These are phyloP conservation scores for Sminthurinus aureus DNA, from an alignment of 2,888 invertebrate genomes.

Conservation along the genomic window DNA sequence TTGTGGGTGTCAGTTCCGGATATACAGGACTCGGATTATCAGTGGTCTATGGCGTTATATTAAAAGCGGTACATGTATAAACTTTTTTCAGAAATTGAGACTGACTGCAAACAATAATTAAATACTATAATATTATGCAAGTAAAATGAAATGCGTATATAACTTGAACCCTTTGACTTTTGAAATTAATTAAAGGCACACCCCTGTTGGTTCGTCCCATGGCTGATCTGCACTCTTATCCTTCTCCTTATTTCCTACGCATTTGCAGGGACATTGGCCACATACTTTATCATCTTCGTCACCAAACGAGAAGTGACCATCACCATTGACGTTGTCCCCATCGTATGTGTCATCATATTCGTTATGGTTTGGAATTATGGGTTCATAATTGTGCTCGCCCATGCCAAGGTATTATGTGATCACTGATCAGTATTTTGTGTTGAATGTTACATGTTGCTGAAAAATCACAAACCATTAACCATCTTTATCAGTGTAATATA, in stretches of 20 bases:
- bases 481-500: no score
- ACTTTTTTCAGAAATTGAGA: background rate
- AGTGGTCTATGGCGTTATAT: background rate
- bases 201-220: background rate
- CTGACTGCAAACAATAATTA: background rate
- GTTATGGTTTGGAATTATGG: constrained; percentile 5
- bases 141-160: no score
- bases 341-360: background rate
- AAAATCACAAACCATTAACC: no score
- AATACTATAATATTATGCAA: no score
- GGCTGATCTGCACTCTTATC: background rate
- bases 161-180: background rate
- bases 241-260: background rate
- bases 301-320: background rate
- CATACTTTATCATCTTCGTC: constrained; percentile 1
- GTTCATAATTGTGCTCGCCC: constrained; percentile 1
- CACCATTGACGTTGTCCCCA: background rate
- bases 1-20: background rate
- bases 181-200: background rate
- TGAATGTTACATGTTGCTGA: no score
- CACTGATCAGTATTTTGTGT: no score
- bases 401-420: background rate
- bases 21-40: background rate
- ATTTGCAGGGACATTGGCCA: background rate
- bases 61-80: background rate